Evolutionary conservation across 1,140 invertebrate species (phyloP).

Genomic region (Drosophila kanapiae): DNA sequence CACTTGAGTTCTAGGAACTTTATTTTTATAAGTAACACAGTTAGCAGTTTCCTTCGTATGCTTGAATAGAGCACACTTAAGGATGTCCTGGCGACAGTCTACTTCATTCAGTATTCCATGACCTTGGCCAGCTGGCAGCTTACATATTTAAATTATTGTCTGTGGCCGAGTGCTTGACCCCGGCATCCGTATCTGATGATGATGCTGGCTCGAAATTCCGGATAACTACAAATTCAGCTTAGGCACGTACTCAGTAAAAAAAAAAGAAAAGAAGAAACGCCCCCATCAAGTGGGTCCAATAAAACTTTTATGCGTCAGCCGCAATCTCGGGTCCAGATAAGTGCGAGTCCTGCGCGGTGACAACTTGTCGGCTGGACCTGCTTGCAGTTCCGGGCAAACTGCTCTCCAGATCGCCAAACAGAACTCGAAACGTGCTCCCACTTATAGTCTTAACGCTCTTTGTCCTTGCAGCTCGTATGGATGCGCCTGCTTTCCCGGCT

Average conservation of each 20-base stretch:
- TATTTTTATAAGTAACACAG: neutral
- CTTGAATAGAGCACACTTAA: constrained; percentile 35
- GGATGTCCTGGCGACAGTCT: constrained; percentile 21
- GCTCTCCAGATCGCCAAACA: constrained; percentile 32
- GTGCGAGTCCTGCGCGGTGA: constrained; percentile 40
- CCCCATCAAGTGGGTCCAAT: constrained; percentile 44
- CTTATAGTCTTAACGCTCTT: constrained; percentile 36
- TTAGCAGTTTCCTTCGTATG: constrained; percentile 35
- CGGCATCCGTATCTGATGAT: constrained; percentile 50
- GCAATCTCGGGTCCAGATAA: constrained; percentile 36
- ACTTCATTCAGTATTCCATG: constrained; percentile 30
- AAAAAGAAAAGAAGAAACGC: constrained; percentile 27
- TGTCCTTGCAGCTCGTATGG: constrained; percentile 87
- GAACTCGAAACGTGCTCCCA: constrained; percentile 51
- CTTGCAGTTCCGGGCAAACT: neutral
- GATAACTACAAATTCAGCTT: constrained; percentile 43
- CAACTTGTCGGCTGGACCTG: constrained; percentile 43
- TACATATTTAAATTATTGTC: constrained; percentile 60
- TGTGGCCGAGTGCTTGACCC: constrained; percentile 46
- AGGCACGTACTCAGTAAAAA: constrained; percentile 53
- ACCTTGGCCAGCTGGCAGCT: constrained; percentile 34
- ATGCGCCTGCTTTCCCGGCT: constrained; percentile 91
- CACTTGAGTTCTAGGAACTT: neutral
- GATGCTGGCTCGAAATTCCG: constrained; percentile 10
- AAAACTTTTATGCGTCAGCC: constrained; percentile 54